Conservation (phyloP, 1,140 invertebrate species). For the Popillia japonica region DNA sequence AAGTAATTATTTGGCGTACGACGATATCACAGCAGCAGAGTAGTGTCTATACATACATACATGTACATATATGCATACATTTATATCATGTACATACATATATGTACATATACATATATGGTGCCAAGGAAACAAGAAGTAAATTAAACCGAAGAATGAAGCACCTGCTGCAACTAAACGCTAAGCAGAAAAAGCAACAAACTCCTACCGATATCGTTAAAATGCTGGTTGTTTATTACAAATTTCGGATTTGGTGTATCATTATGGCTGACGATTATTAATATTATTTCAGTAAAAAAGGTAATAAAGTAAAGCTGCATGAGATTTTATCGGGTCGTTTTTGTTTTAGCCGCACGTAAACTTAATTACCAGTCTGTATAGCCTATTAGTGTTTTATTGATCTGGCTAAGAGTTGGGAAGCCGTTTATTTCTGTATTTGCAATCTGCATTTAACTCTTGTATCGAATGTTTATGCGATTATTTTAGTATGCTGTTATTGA, state of each 20-base stretch:
- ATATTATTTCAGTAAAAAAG: slow-evolving; percentile 27
- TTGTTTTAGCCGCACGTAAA: slow-evolving; percentile 17
- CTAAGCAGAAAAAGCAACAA: slow-evolving; percentile 17
- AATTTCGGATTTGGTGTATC: slow-evolving; percentile 23
- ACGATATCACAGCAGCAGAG: not conserved
- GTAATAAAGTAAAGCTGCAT: slow-evolving; percentile 27
- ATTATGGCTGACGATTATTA: slow-evolving; percentile 30
- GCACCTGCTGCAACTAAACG: slow-evolving; percentile 11
- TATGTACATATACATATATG: not conserved
- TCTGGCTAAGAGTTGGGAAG: not conserved
- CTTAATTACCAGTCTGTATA: slow-evolving; percentile 21
- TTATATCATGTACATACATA: no score
- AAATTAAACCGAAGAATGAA: not conserved
- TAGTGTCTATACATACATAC: not conserved
- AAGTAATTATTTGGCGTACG: slow-evolving; percentile 24
- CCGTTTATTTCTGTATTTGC: not conserved
- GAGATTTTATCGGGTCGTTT: slow-evolving; percentile 13
- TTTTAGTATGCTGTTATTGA: not conserved
- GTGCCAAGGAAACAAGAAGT: not conserved
- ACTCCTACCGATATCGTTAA: slow-evolving; percentile 22
- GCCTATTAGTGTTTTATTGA: slow-evolving; percentile 14
- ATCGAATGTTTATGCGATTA: not conserved
- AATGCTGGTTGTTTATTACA: slow-evolving; percentile 22
- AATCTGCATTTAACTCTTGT: not conserved
- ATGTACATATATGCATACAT: no score